A percentile compares a stretch with the other conserved stretches of the same genome.
Evolutionary conservation across 1,140 invertebrate species (phyloP).

Genomic region (Panonychus citri): DNA sequence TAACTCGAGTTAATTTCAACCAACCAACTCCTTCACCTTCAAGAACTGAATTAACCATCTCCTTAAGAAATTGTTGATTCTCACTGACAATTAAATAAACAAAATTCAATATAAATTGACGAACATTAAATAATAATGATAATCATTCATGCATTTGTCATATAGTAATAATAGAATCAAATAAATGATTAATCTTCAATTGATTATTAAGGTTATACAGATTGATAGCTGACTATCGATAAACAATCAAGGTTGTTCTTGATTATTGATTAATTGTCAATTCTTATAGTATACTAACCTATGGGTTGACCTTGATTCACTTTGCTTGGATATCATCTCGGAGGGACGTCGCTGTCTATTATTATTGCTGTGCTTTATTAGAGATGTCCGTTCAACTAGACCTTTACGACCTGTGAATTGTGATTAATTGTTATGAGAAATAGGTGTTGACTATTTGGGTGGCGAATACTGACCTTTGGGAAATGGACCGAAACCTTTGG

Average conservation of each 20-base stretch:
- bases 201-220: no score
- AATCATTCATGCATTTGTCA: neutral
- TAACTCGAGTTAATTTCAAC: constrained; percentile 76
- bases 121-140: neutral
- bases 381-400: constrained; percentile 60
- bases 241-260: no score
- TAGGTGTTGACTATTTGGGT: neutral
- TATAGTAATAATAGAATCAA: no score
- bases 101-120: neutral
- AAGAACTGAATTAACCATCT: constrained; percentile 70
- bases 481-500: constrained; percentile 35
- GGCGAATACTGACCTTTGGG: constrained; percentile 31
- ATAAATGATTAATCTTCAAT: neutral
- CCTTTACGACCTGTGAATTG: constrained; percentile 38
- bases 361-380: constrained; percentile 50
- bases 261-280: no score
- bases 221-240: no score
- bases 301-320: neutral
- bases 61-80: constrained; percentile 33
- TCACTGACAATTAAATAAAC: constrained; percentile 23
- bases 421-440: neutral
- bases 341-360: neutral
- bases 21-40: constrained; percentile 91
- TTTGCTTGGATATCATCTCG: neutral
- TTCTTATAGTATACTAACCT: neutral